Evolutionary conservation across 2,888 invertebrate genomes (phyloP).

Genomic region (Eumerus sabulonum): DNA sequence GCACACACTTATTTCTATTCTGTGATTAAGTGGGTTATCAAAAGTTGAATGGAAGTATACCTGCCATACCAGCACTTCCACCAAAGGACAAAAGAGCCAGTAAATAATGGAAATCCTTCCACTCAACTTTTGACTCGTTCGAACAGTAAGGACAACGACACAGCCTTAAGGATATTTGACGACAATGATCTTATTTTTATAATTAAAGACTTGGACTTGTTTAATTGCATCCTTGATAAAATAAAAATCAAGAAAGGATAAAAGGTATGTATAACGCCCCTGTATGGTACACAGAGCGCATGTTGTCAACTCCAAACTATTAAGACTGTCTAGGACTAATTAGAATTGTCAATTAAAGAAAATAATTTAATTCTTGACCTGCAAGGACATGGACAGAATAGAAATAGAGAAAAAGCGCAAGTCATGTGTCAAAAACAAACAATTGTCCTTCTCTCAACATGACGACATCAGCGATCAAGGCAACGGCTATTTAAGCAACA

Average conservation of each 20-base stretch:
- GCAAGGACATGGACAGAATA: neutral
- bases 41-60: constrained; percentile 36
- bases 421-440: constrained; percentile 45
- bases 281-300: constrained; percentile 16
- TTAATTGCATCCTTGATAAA: constrained; percentile 44
- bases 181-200: constrained; percentile 24
- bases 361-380: constrained; percentile 19
- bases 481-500: too few species aligned
- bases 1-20: too few species aligned
- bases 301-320: constrained; percentile 55
- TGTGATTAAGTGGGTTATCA: constrained; percentile 62
- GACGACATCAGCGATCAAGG: neutral
- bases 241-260: constrained; percentile 17
- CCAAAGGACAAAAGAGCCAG: neutral
- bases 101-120: constrained; percentile 14
- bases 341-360: constrained; percentile 56
- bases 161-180: constrained; percentile 24
- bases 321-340: constrained; percentile 55
- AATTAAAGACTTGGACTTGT: constrained; percentile 39
- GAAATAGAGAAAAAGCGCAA: constrained; percentile 16
- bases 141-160: constrained; percentile 19
- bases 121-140: constrained; percentile 34
- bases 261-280: constrained; percentile 16
- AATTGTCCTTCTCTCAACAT: constrained; percentile 27
- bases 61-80: constrained; percentile 3